Base-by-base conservation (phyloP, 2,888 invertebrate species). In the Steinernema carpocapsae region DNA sequence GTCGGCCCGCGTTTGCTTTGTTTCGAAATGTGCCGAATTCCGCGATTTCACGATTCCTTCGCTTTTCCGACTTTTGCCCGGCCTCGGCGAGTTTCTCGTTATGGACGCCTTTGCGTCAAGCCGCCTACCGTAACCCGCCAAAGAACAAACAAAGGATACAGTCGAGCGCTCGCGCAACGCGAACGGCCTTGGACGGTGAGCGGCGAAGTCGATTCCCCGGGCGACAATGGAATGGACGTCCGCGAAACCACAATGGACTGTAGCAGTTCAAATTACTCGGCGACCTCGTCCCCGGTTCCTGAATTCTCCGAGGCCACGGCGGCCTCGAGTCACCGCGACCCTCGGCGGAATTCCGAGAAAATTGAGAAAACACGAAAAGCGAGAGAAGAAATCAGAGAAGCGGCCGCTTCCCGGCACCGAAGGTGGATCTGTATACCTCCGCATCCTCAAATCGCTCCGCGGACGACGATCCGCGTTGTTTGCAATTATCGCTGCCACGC, bases 221-320 rank as follows among this genome's bases (percentile, higher is more conserved):
- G 56, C 64, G 64, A 64, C 64, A 64, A 64, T 64, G 64, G 48
- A 48, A 48, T 48, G 48, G 48, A 48, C 48, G 48, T 48, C 32
- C 56, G 24, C 64, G 64, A 64, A 64, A 64, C 64, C 64, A 64
- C 64, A 64, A 64, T 64, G 64, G 64, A 64, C 64, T 64, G 37
- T 37, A 26, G 64, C 64, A 26, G 64, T 64, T 64, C 64, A 64
- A 64, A 64, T 64, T 64, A 64, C 64, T 64, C 32, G 64, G 7
- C 64, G 64, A 64, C 64, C 64, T 64, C 64, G 64, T 26, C 64
- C 64, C 64, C 64, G 64, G 29, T 64, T 64, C 64, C 64, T 26
- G 64, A 64, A 26, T 64, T 64, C 32, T 48, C 64, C 64, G 64
- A 64, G 64, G 64, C 64, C 64, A 64, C 22, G 24, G 19, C 52